These are phyloP conservation scores for Bos taurus DNA, from an alignment of 2,113 vertebrate species.

Conservation along the genomic window DNA sequence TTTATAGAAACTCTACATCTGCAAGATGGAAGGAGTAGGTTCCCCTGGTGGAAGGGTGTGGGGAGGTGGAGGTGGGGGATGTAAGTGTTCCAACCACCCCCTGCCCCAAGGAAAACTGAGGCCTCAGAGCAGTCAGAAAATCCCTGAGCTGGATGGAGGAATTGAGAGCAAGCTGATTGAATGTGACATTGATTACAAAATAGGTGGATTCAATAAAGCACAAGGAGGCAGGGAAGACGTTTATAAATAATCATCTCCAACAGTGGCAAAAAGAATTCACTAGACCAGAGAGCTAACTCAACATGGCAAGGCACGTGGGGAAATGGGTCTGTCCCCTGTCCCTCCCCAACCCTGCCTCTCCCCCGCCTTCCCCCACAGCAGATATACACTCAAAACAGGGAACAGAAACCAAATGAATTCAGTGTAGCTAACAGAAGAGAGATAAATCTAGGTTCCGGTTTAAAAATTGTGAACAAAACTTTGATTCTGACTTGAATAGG, in stretches of 20 bases:
- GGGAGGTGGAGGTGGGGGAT: neutral
- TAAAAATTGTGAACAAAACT: neutral
- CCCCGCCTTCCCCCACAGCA: too few species aligned
- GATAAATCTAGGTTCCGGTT: neutral
- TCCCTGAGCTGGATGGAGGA: neutral
- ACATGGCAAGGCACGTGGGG: neutral
- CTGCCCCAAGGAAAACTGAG: neutral
- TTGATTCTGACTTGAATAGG: neutral
- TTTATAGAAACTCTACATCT: neutral
- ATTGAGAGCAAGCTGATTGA: neutral
- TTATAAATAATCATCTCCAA: neutral
- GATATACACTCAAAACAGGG: accelerated
- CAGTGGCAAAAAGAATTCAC: neutral
- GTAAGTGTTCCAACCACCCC: neutral
- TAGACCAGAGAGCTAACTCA: neutral
- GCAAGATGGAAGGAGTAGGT: neutral
- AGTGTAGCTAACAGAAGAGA: neutral
- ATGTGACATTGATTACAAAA: neutral
- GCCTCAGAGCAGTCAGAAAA: neutral
- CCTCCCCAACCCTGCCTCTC: accelerated
- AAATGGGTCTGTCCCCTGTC: neutral
- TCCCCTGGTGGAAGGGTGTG: neutral
- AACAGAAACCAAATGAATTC: neutral
- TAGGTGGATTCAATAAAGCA: neutral
- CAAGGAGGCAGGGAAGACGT: neutral